These are phyloP conservation scores for Macroglossus sobrinus DNA, from an alignment of 2,113 vertebrate genomes.

Conservation along the genomic window DNA sequence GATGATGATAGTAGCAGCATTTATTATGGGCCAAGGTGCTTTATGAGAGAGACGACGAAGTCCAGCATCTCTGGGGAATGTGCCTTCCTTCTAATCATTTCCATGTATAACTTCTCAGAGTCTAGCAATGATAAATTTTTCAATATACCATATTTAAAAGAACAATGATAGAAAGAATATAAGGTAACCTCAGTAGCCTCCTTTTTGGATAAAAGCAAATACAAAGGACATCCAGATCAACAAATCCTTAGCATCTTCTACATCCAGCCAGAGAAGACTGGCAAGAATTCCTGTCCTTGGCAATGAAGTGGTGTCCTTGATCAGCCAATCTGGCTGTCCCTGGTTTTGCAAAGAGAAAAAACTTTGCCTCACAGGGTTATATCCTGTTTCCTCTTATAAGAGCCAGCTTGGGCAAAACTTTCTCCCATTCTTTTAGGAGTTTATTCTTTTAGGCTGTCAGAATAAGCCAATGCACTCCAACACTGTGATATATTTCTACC, in stretches of 20 bases:
- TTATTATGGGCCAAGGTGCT: not conserved
- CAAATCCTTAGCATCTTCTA: not conserved
- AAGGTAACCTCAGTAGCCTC: not conserved
- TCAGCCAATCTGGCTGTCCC: not conserved
- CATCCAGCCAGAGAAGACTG: constrained; percentile 22
- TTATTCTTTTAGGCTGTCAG: not conserved
- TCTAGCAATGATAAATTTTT: not conserved
- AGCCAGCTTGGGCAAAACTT: not conserved
- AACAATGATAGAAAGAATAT: constrained; percentile 30
- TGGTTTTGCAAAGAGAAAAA: constrained; percentile 24
- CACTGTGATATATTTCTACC: not conserved
- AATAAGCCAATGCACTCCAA: not conserved
- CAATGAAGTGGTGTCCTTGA: constrained; percentile 12
- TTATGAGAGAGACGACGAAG: not conserved
- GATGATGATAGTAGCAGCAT: not conserved
- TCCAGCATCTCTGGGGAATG: not conserved
- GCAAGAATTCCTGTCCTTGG: not conserved
- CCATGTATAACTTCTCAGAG: not conserved
- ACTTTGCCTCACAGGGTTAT: not conserved
- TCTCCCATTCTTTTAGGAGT: not conserved
- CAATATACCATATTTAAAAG: not conserved
- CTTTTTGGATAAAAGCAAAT: constrained; percentile 17
- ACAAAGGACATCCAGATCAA: constrained; percentile 7
- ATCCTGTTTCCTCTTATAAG: constrained; percentile 7
- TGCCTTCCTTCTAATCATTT: not conserved